Conservation (phyloP, 2,797 vertebrate genomes). For the Melopsittacus undulatus region DNA sequence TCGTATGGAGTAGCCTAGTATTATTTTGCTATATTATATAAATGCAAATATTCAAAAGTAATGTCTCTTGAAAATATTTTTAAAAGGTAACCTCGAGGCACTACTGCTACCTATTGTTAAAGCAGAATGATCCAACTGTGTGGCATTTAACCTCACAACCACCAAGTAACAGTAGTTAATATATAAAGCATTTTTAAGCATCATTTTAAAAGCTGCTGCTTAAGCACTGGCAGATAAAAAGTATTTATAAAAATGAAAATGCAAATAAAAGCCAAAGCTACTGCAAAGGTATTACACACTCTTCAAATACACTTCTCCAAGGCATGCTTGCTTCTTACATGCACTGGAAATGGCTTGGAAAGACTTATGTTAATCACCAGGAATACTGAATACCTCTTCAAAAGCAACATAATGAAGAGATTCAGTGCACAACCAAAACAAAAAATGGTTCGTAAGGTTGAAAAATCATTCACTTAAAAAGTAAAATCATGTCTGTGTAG, state of each 20-base stretch:
- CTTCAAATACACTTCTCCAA: background rate
- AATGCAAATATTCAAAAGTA: background rate
- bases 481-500: background rate
- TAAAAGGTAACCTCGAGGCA: background rate
- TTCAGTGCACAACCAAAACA: background rate
- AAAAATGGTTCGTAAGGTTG: background rate
- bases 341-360: background rate
- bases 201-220: background rate
- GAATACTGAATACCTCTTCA: background rate
- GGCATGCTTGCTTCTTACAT: background rate
- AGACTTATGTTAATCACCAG: background rate
- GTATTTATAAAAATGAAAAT: background rate
- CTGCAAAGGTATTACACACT: background rate
- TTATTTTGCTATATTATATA: background rate
- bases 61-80: background rate
- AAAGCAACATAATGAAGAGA: background rate
- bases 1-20: background rate
- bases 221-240: background rate
- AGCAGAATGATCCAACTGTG: background rate
- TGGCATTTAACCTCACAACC: background rate
- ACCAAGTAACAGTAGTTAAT: background rate
- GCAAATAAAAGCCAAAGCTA: background rate
- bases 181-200: background rate
- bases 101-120: background rate
- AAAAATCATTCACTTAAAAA: background rate